phyloP scores from a whole-genome alignment of 2,113 vertebrate genomes.

The Xyrauchen texanus region DNA sequence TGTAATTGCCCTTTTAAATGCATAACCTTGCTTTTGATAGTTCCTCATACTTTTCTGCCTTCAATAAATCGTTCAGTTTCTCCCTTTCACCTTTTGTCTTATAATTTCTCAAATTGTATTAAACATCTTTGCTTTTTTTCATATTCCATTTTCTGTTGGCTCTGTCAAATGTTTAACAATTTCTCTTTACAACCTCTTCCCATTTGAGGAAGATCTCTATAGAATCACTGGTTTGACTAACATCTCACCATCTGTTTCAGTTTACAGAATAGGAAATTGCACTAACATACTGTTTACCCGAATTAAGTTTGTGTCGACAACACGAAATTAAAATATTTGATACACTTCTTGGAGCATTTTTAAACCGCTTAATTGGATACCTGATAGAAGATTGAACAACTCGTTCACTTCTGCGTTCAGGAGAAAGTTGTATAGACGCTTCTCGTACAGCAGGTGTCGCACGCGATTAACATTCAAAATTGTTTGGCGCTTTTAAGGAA shows the following conservation, averaged over 20 bases:
- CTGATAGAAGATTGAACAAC: no score
- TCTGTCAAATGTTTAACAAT: slow-evolving; percentile 48
- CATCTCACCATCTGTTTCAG: background rate
- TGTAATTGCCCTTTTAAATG: slow-evolving; percentile 58
- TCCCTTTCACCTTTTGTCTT: slow-evolving; percentile 66
- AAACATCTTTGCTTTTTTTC: slow-evolving; percentile 30
- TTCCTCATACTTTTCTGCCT: slow-evolving; percentile 67
- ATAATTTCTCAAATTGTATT: slow-evolving; percentile 66
- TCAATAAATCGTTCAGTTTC: slow-evolving; percentile 78
- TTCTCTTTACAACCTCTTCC: background rate
- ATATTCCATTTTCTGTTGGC: slow-evolving; percentile 51
- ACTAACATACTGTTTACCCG: no score
- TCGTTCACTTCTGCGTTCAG: no score
- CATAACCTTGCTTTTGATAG: slow-evolving; percentile 56
- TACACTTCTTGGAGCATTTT: no score
- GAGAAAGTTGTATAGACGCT: no score
- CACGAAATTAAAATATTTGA: no score
- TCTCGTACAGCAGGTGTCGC: slow-evolving; percentile 21
- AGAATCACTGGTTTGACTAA: background rate
- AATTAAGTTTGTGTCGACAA: no score
- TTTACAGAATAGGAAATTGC: no score
- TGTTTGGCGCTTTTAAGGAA: background rate
- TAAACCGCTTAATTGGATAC: no score
- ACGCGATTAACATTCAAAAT: background rate
- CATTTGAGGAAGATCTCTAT: background rate